Evolutionary conservation across 2,888 invertebrate genomes (phyloP).

Genomic region (Epirrhoe alternata): DNA sequence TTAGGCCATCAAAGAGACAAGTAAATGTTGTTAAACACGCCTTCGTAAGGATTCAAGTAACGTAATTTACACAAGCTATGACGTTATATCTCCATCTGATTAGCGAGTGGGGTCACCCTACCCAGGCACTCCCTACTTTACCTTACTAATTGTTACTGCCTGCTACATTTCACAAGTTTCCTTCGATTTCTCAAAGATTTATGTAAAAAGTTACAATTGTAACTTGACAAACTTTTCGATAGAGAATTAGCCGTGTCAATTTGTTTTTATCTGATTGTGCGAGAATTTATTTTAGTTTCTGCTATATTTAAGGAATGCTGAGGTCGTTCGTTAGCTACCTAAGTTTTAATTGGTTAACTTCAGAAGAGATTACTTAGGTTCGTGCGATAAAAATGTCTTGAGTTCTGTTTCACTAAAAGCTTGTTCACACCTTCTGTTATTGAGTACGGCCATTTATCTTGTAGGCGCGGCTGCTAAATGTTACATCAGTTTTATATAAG

Average conservation of each 20-base stretch:
- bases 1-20: not conserved
- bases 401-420: constrained; percentile 3
- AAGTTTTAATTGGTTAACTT: constrained; percentile 35
- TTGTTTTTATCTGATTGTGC: constrained; percentile 44
- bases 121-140: constrained; percentile 14
- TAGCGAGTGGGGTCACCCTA: constrained; percentile 5
- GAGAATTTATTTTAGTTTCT: constrained; percentile 34
- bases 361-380: constrained; percentile 21
- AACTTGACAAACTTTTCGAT: constrained; percentile 38
- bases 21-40: constrained; percentile 4
- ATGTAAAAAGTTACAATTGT: constrained; percentile 47
- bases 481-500: no score
- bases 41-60: not conserved
- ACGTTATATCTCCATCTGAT: not conserved
- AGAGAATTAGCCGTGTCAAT: constrained; percentile 40
- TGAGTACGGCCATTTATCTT: no score
- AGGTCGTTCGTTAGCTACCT: constrained; percentile 20
- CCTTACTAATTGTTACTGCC: constrained; percentile 36
- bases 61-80: not conserved
- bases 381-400: constrained; percentile 19
- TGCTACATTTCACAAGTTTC: constrained; percentile 48
- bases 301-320: constrained; percentile 26
- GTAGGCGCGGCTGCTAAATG: no score
- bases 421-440: not conserved
- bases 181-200: constrained; percentile 51